Evolutionary conservation across 2,888 invertebrate species (phyloP).

Genomic region (Timandra comae): DNA sequence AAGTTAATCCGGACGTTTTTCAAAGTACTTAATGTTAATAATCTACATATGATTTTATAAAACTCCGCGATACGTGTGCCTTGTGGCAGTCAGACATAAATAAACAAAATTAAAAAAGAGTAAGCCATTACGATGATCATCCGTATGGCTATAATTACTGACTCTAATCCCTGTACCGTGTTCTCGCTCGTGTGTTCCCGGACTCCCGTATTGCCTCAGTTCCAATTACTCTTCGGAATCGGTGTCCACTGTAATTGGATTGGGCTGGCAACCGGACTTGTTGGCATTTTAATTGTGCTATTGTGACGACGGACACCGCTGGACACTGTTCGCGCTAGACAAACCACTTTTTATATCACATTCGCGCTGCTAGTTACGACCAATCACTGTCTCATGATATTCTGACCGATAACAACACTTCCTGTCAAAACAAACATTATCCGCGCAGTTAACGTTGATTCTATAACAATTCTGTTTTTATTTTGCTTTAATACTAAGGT

Average conservation of each 20-base stretch:
- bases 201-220: constrained; percentile 57
- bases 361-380: constrained; percentile 9
- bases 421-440: background rate
- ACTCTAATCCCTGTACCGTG: constrained; percentile 36
- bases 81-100: too few species aligned
- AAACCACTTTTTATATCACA: constrained; percentile 55
- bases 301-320: constrained; percentile 69
- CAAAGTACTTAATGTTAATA: background rate
- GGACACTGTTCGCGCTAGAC: constrained; percentile 55
- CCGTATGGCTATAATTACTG: constrained; percentile 13
- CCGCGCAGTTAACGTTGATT: too few species aligned
- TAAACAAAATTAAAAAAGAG: too few species aligned
- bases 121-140: background rate
- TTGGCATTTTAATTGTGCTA: constrained; percentile 77
- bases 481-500: too few species aligned
- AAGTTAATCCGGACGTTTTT: constrained; percentile 8
- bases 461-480: too few species aligned
- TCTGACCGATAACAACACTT: constrained; percentile 3
- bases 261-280: constrained; percentile 73
- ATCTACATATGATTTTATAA: background rate
- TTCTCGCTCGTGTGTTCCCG: constrained; percentile 52
- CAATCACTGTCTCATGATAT: constrained; percentile 2
- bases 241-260: constrained; percentile 75
- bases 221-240: constrained; percentile 75
- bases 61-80: too few species aligned